Conservation (phyloP, 2,797 vertebrate species). For the Onychomys torridus region DNA sequence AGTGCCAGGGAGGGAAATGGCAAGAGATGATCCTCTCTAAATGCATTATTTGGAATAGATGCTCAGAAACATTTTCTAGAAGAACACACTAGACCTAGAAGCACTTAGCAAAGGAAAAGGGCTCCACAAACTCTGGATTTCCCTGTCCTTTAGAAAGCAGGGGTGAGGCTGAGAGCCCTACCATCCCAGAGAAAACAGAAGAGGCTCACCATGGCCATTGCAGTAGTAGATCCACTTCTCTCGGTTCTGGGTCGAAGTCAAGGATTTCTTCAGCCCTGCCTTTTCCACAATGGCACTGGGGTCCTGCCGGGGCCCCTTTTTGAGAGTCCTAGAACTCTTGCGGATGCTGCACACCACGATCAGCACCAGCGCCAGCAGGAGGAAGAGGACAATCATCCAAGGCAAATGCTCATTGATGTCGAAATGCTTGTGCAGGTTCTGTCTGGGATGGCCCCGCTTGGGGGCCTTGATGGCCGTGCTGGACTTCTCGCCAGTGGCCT, state of each 20-base stretch:
- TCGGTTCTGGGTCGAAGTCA: constrained; percentile 88
- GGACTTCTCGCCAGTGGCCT: constrained; percentile 86
- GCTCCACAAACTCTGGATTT: not conserved
- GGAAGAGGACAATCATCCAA: constrained; percentile 98
- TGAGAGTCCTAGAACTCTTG: constrained; percentile 95
- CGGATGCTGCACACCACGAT: constrained; percentile 97
- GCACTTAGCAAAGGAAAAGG: not conserved
- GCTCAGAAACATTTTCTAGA: not conserved
- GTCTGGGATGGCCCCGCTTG: constrained; percentile 91
- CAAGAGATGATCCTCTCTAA: not conserved
- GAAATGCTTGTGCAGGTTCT: constrained; percentile 92
- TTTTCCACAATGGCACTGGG: constrained; percentile 97
- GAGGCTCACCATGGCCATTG: constrained; percentile 94
- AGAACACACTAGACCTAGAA: not conserved
- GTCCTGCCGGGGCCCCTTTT: constrained; percentile 96
- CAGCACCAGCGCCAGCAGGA: constrained; percentile 95
- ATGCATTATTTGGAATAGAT: not conserved
- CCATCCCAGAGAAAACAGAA: not conserved
- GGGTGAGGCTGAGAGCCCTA: not conserved
- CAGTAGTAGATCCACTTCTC: constrained; percentile 98
- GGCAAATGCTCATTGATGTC: constrained; percentile 99
- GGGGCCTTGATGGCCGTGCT: constrained; percentile 89
- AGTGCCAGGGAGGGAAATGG: too few relatives aligned
- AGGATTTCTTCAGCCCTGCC: constrained; percentile 94
- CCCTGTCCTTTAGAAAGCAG: not conserved